These are phyloP conservation scores for Lithophane semibrunnea DNA, from an alignment of 2,888 invertebrate genomes.

Conservation along the genomic window DNA sequence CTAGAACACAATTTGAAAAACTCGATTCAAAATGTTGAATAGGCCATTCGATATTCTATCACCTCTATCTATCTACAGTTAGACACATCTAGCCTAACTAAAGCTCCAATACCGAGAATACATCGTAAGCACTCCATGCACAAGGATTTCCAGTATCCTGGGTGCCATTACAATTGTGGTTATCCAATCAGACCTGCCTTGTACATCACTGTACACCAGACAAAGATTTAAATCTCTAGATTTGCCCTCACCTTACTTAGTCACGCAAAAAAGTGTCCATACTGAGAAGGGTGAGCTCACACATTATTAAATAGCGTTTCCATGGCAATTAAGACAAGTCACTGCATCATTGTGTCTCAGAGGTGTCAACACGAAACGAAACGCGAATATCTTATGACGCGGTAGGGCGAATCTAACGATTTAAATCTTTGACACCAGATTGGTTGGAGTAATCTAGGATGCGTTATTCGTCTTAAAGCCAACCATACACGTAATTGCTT, in stretches of 20 bases:
- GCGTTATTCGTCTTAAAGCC: slow-evolving; percentile 36
- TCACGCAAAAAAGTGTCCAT: neutral
- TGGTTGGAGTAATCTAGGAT: slow-evolving; percentile 36
- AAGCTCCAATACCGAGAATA: slow-evolving; percentile 1
- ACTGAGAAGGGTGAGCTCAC: neutral
- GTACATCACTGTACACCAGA: slow-evolving; percentile 42
- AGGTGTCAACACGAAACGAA: neutral
- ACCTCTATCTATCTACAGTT: neutral
- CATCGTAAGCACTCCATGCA: slow-evolving; percentile 17
- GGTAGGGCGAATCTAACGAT: neutral
- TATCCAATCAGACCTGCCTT: slow-evolving; percentile 57
- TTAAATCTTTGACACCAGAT: slow-evolving; percentile 19
- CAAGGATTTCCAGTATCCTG: slow-evolving; percentile 42
- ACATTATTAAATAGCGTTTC: neutral
- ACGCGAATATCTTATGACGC: neutral
- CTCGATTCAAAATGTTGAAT: neutral
- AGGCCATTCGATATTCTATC: neutral
- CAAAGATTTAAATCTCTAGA: slow-evolving; percentile 13
- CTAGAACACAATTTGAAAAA: neutral
- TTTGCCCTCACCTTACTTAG: neutral
- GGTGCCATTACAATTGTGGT: slow-evolving; percentile 48
- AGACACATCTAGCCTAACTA: no score
- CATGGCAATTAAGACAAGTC: no score
- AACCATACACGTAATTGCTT: slow-evolving; percentile 41
- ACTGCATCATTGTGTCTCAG: neutral